A percentile compares a stretch with the other conserved stretches of the same genome.
These are phyloP conservation scores for Arge pagana DNA, from an alignment of 2,888 invertebrate species.

Conservation along the genomic window DNA sequence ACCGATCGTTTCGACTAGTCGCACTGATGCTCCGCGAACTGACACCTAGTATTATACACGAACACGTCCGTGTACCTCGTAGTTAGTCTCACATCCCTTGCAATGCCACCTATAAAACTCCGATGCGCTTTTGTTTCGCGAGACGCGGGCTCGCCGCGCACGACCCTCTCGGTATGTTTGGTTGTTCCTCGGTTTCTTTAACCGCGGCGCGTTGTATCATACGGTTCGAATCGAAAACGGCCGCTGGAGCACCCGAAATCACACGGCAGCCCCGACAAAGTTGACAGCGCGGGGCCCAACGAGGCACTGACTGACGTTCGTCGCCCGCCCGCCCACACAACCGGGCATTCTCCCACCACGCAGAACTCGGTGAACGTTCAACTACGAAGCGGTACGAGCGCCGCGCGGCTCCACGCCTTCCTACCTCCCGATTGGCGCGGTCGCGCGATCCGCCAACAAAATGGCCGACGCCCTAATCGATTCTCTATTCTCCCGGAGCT, in stretches of 20 bases:
- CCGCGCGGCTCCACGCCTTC: conserved; percentile 45
- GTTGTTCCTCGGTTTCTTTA: no score
- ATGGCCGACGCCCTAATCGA: conserved; percentile 56
- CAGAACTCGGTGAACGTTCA: conserved; percentile 5
- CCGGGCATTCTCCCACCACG: conserved; percentile 7
- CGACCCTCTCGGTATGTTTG: no score
- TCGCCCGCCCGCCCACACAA: conserved; percentile 22
- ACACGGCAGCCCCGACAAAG: conserved; percentile 37
- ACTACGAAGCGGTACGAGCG: conserved; percentile 6
- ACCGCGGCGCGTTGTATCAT: no score
- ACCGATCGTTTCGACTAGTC: no score
- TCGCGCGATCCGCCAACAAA: conserved; percentile 48
- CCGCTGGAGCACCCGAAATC: conserved; percentile 11
- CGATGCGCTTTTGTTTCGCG: no score
- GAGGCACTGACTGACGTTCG: conserved; percentile 50
- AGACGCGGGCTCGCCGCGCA: no score
- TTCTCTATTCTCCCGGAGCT: conserved; percentile 40
- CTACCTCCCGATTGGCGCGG: conserved; percentile 37
- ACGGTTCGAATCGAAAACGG: neutral
- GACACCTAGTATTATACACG: no score
- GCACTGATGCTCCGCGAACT: no score
- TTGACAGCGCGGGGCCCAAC: conserved; percentile 51
- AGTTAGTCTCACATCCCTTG: no score
- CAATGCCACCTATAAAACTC: no score
- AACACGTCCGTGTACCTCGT: no score